phyloP scores from a whole-genome alignment of 1,140 invertebrate genomes.

The Odontomachus brunneus region DNA sequence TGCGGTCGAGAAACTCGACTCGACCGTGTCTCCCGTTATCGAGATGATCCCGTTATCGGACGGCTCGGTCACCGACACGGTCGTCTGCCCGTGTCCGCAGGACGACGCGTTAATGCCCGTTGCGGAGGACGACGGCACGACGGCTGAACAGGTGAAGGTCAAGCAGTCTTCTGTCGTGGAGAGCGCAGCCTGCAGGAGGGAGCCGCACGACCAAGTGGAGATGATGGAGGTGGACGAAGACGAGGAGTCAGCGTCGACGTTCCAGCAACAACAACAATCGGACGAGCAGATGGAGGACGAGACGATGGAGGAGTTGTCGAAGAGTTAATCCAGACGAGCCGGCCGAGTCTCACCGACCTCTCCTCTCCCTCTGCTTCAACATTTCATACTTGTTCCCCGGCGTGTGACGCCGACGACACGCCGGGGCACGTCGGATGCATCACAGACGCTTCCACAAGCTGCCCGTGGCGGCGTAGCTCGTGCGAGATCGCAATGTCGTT shows the following conservation, averaged over 20 bases:
- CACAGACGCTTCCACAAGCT: no score
- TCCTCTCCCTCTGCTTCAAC: constrained; percentile 35
- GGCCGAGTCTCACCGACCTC: constrained; percentile 15
- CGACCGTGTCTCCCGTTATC: constrained; percentile 35
- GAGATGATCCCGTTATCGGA: constrained; percentile 59
- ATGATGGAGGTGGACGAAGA: constrained; percentile 83
- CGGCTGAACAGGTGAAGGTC: constrained; percentile 36
- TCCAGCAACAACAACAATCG: constrained; percentile 60
- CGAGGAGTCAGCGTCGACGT: constrained; percentile 72
- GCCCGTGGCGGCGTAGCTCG: no score
- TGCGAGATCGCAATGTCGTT: no score
- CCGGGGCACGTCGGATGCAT: no score
- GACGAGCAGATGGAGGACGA: constrained; percentile 84
- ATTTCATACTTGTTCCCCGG: constrained; percentile 62
- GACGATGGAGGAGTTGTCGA: constrained; percentile 72
- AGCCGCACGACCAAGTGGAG: constrained; percentile 69
- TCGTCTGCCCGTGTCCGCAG: constrained; percentile 22
- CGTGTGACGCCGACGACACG: constrained; percentile 25
- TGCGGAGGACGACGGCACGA: constrained; percentile 32
- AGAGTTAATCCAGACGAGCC: constrained; percentile 79
- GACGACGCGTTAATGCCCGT: constrained; percentile 46
- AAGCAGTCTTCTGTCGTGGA: constrained; percentile 57
- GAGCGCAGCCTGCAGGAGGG: constrained; percentile 48
- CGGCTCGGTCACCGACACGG: constrained; percentile 40
- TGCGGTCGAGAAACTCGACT: constrained; percentile 66